Evolutionary conservation across 2,113 vertebrate species (phyloP).

Genomic region (Tychaedon coryphoeus): DNA sequence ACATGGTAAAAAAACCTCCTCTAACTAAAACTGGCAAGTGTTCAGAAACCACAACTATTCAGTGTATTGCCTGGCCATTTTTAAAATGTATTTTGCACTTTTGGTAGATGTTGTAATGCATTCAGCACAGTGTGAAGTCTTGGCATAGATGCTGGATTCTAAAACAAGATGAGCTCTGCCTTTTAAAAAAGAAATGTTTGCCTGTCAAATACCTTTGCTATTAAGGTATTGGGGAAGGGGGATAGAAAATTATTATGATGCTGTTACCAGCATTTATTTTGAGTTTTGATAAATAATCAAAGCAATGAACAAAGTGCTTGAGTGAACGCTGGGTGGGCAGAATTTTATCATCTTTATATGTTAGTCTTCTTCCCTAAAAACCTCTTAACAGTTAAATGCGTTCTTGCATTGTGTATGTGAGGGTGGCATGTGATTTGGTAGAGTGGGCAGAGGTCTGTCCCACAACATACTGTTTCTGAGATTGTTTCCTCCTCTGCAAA

Average conservation of each 20-base stretch:
- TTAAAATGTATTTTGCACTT: slow-evolving; percentile 59
- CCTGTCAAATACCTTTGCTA: slow-evolving; percentile 39
- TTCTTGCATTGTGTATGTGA: background rate
- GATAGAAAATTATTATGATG: background rate
- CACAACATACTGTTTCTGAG: background rate
- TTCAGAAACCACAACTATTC: slow-evolving; percentile 59
- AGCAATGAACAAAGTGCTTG: background rate
- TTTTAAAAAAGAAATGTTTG: slow-evolving; percentile 42
- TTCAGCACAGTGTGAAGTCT: slow-evolving; percentile 64
- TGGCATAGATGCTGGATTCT: slow-evolving; percentile 41
- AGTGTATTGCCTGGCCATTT: slow-evolving; percentile 26
- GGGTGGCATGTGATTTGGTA: slow-evolving; percentile 9
- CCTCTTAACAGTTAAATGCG: background rate
- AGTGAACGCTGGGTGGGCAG: background rate
- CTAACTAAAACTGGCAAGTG: background rate
- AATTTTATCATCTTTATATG: background rate
- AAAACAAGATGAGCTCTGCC: slow-evolving; percentile 48
- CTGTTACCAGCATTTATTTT: background rate
- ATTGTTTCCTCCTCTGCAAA: background rate
- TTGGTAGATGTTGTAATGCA: slow-evolving; percentile 59
- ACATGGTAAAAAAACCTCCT: background rate
- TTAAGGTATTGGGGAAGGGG: background rate
- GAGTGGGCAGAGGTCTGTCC: background rate
- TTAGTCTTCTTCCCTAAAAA: background rate
- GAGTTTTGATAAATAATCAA: background rate